Percentiles rank a stretch among this genome's conserved stretches.
phyloP scores from a whole-genome alignment of 2,797 vertebrate genomes.

The Poeciliopsis presidionis region DNA sequence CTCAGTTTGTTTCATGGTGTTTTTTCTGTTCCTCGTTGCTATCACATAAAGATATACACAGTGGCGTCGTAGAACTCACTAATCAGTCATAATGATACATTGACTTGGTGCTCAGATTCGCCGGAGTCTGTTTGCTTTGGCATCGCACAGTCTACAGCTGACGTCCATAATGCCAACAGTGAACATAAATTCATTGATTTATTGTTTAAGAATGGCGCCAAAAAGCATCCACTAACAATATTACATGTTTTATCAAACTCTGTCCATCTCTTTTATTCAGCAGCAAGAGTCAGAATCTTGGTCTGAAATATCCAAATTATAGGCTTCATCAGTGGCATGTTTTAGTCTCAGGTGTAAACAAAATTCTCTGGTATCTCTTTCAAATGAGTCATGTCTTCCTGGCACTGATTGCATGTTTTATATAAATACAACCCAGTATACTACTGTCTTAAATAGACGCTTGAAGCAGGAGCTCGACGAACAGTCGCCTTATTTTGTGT shows the following conservation, averaged over 20 bases:
- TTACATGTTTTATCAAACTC: background rate
- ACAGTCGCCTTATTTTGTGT: too few species aligned
- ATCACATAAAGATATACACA: conserved; percentile 24
- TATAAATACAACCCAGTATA: background rate
- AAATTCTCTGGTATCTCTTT: background rate
- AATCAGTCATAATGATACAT: conserved; percentile 38
- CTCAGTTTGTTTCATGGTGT: conserved; percentile 23
- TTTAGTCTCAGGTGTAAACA: background rate
- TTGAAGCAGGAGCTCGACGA: background rate
- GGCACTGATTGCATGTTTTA: background rate
- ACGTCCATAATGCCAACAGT: background rate
- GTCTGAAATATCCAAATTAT: background rate
- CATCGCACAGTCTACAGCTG: background rate
- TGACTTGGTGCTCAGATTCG: conserved; percentile 52
- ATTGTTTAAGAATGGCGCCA: background rate
- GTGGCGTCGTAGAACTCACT: conserved; percentile 11
- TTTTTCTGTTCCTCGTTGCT: background rate
- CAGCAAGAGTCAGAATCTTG: background rate
- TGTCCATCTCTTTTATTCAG: background rate
- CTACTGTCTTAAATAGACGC: background rate
- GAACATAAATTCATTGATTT: background rate
- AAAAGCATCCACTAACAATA: background rate
- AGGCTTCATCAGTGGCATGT: background rate
- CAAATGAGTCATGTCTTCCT: background rate
- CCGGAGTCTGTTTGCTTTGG: conserved; percentile 12